Conservation (phyloP, 2,113 vertebrate species). For the Gopherus evgoodei region DNA sequence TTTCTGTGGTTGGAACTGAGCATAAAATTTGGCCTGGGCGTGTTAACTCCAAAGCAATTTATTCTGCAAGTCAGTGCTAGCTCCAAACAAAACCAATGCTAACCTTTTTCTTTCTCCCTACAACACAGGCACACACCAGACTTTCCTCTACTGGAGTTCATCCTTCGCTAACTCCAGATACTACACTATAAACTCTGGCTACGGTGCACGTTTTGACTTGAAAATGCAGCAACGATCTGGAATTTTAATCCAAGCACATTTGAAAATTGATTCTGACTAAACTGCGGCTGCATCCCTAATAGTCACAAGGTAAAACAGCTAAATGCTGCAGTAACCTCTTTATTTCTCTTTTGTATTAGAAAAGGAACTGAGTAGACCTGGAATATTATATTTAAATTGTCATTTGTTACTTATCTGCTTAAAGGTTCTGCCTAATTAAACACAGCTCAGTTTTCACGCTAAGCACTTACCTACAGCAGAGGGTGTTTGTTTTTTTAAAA, state of each 20-base stretch:
- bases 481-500: constrained; percentile 41
- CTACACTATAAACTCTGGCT: constrained; percentile 75
- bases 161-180: constrained; percentile 75
- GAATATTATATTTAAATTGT: constrained; percentile 75
- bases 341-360: constrained; percentile 48
- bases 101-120: constrained; percentile 48
- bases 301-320: constrained; percentile 55
- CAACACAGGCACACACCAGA: constrained; percentile 31
- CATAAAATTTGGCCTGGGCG: neutral
- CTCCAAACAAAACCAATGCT: constrained; percentile 57
- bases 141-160: constrained; percentile 64
- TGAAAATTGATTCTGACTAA: constrained; percentile 78
- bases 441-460: constrained; percentile 62
- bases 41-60: constrained; percentile 40
- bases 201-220: constrained; percentile 64
- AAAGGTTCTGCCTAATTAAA: constrained; percentile 70
- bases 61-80: constrained; percentile 32
- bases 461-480: constrained; percentile 69
- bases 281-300: constrained; percentile 76
- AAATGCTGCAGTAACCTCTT: constrained; percentile 35
- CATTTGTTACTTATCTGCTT: constrained; percentile 71
- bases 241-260: constrained; percentile 79
- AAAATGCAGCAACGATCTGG: constrained; percentile 75
- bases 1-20: neutral
- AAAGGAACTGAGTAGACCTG: constrained; percentile 36